Base-by-base conservation (phyloP, 2,888 invertebrate species). In the Heteropelma amictum region DNA sequence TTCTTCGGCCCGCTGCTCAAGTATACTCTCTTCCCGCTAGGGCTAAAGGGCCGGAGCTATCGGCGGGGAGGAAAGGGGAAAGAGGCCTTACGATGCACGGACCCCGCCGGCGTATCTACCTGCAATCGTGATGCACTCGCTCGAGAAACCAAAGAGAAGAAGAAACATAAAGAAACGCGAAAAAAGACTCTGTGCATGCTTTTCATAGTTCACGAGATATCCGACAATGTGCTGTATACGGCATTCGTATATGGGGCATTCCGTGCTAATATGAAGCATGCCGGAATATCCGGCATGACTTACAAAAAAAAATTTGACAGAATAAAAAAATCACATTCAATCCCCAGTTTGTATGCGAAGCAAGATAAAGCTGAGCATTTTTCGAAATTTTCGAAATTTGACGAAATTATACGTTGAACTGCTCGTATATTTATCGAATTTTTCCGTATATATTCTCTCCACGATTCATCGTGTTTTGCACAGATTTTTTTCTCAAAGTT, bases 91-190 rank as follows among this genome's bases (percentile, higher is more conserved):
- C 53, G 70, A 75, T 56, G 71, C 71, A 71, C 75, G 67, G 71
- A 71, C 49, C 75, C 75, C 71, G 71, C 61, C 75, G 75, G 75
- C 75, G 58, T 28, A 75, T 71, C 67, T 67, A 67, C 75, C 75
- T 67, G 75, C 67, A 61, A 71, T 71, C 75, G 67, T 60, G 72
- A 51, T 72, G 64, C 63, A 65, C 42, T 58, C 63, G 51, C 70
- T 65, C 67, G 51, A 58, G 45, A 68, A 14, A 63, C 63, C 21
- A 17, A 28, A 40, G 30, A 65, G 47, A 14, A 26, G 67, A 14
- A 26, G 67, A 45, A 23, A 40, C 38, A 47, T 30, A 65, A 28
- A 60, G 38, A 19, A 47, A 58, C 45, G 38, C 7, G 30, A 38
- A 54, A 38, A 53, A 51, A 63, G 14, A 53, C 33, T 28, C 14